A percentile compares a stretch with the other conserved stretches of the same genome.
These are phyloP conservation scores for Agrotis ipsilon DNA, from an alignment of 2,888 invertebrate species.

Conservation along the genomic window DNA sequence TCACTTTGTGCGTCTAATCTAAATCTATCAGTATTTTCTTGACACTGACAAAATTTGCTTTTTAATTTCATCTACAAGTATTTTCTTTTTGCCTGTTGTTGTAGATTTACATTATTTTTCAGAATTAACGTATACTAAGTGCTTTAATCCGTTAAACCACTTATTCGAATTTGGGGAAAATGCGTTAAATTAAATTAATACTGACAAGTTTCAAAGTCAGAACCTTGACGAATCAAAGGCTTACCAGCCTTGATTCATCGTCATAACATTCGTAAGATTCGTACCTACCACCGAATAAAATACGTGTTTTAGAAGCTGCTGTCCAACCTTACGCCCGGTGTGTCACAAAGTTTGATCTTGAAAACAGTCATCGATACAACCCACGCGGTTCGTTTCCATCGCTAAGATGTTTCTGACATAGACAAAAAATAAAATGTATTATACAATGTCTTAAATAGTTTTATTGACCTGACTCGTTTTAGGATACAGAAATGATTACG, in stretches of 20 bases:
- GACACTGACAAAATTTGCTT: too few species aligned
- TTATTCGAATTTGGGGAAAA: too few species aligned
- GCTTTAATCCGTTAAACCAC: too few species aligned
- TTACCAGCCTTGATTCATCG: neutral
- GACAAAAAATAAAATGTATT: constrained; percentile 56
- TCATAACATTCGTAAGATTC: constrained; percentile 9
- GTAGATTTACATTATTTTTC: too few species aligned
- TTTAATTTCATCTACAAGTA: too few species aligned
- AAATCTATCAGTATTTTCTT: too few species aligned
- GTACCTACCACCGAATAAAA: neutral
- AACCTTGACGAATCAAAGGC: neutral
- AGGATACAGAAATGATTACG: neutral
- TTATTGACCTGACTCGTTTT: constrained; percentile 54
- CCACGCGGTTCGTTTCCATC: constrained; percentile 56
- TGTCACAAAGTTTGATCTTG: constrained; percentile 63
- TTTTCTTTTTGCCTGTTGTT: too few species aligned
- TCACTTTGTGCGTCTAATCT: too few species aligned
- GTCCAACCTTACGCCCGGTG: constrained; percentile 38
- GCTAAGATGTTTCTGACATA: constrained; percentile 53
- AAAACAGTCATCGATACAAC: constrained; percentile 63
- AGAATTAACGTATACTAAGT: too few species aligned
- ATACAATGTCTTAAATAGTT: constrained; percentile 49
- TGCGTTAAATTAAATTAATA: too few species aligned
- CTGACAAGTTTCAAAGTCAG: too few species aligned
- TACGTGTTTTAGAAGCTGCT: constrained; percentile 18